Conservation (phyloP, 2,888 invertebrate species). For the Nasonia oneida region DNA sequence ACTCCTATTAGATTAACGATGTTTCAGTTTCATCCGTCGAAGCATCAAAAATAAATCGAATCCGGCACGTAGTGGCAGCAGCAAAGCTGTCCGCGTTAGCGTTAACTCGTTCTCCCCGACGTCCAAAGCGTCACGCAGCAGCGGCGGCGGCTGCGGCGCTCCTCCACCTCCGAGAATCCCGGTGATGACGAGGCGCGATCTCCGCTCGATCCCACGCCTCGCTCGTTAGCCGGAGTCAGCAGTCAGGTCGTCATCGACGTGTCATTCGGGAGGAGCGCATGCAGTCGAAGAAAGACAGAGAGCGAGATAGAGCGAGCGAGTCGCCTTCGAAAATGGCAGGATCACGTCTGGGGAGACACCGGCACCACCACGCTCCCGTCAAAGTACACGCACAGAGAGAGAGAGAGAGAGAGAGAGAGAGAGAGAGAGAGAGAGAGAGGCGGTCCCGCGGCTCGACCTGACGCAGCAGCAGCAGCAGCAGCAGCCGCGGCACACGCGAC, state of each 20-base stretch:
- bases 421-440: constrained; percentile 33
- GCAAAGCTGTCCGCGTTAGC: constrained; percentile 48
- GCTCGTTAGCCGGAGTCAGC: constrained; percentile 79
- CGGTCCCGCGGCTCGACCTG: constrained; percentile 68
- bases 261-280: constrained; percentile 73
- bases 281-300: constrained; percentile 2
- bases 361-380: constrained; percentile 62
- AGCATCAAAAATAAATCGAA: constrained; percentile 43
- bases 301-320: neutral
- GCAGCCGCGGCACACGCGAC: constrained; percentile 71
- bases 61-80: constrained; percentile 50
- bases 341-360: constrained; percentile 61
- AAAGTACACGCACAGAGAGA: constrained; percentile 62
- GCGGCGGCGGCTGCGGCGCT: constrained; percentile 24
- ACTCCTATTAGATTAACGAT: neutral
- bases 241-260: constrained; percentile 78
- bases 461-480: constrained; percentile 65
- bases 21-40: neutral
- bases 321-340: constrained; percentile 59
- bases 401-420: constrained; percentile 6
- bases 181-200: constrained; percentile 78
- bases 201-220: constrained; percentile 76
- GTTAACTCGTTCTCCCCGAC: constrained; percentile 47
- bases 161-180: constrained; percentile 42
- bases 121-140: constrained; percentile 47